Evolutionary conservation across 2,888 invertebrate species (phyloP).

Genomic region (Galerucella pusilla): DNA sequence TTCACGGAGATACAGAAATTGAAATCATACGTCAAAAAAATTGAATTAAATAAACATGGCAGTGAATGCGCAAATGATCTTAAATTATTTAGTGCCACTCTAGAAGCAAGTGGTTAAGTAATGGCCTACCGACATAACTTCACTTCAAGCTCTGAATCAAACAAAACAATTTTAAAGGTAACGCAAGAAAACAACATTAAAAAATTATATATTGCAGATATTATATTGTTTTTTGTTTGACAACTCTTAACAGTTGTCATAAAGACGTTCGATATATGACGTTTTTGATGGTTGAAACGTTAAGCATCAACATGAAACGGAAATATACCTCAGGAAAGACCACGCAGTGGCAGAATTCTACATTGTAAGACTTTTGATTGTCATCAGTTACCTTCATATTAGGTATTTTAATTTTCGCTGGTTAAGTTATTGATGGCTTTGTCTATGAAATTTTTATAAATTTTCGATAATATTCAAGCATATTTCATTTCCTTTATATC

Average conservation of each 20-base stretch:
- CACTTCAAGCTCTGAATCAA: background rate
- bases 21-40: background rate
- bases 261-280: too few relatives aligned
- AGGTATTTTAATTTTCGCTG: too few relatives aligned
- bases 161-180: background rate
- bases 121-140: slow-evolving; percentile 7
- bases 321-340: too few relatives aligned
- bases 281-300: too few relatives aligned
- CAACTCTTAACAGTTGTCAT: background rate
- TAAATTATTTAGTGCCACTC: slow-evolving; percentile 10
- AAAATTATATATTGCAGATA: background rate
- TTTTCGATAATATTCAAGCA: too few relatives aligned
- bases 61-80: slow-evolving; percentile 8
- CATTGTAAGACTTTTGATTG: too few relatives aligned
- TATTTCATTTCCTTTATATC: too few relatives aligned
- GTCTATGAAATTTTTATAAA: too few relatives aligned
- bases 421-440: too few relatives aligned
- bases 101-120: slow-evolving; percentile 11
- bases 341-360: too few relatives aligned
- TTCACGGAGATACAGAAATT: background rate
- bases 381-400: too few relatives aligned
- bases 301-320: too few relatives aligned
- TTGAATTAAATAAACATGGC: background rate
- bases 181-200: background rate
- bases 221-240: background rate